A percentile compares a stretch with the other conserved stretches of the same genome.
Evolutionary conservation across 1,140 invertebrate genomes (phyloP).

Genomic region (Metaphire vulgaris): DNA sequence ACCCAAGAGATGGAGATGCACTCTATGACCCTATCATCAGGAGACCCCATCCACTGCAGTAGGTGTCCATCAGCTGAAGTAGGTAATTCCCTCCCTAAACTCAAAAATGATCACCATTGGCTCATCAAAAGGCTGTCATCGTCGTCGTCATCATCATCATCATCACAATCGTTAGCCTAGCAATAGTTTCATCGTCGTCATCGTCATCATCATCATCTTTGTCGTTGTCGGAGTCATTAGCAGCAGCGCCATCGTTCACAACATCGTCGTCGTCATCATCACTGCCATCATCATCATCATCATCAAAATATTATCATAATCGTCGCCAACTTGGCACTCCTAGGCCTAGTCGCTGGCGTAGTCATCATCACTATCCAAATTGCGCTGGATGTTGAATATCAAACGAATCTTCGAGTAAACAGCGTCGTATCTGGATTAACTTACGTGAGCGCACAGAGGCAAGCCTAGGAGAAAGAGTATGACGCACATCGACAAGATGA

Average conservation of each 20-base stretch:
- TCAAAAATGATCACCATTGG: no score
- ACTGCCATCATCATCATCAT: no score
- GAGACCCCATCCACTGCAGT: slow-evolving; percentile 76
- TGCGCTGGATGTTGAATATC: no score
- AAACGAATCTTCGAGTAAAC: no score
- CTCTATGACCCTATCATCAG: slow-evolving; percentile 64
- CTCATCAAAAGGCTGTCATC: no score
- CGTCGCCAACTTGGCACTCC: no score
- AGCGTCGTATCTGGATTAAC: no score
- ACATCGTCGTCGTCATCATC: background rate
- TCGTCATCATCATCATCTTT: background rate
- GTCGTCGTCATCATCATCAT: no score
- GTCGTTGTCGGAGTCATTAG: background rate
- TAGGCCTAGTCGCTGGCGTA: no score
- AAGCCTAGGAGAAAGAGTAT: slow-evolving; percentile 33
- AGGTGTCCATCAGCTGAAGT: slow-evolving; percentile 75
- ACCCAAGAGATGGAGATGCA: slow-evolving; percentile 67
- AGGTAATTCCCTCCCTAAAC: slow-evolving; percentile 67
- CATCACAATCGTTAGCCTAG: no score
- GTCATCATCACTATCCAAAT: no score
- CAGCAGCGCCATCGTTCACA: background rate
- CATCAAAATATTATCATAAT: no score
- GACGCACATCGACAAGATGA: slow-evolving; percentile 28
- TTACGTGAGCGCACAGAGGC: slow-evolving; percentile 31
- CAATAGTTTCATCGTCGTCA: background rate